A percentile compares a stretch with the other conserved stretches of the same genome.
Evolutionary conservation across 2,797 vertebrate genomes (phyloP).

Genomic region (Microctenopoma lineatum): DNA sequence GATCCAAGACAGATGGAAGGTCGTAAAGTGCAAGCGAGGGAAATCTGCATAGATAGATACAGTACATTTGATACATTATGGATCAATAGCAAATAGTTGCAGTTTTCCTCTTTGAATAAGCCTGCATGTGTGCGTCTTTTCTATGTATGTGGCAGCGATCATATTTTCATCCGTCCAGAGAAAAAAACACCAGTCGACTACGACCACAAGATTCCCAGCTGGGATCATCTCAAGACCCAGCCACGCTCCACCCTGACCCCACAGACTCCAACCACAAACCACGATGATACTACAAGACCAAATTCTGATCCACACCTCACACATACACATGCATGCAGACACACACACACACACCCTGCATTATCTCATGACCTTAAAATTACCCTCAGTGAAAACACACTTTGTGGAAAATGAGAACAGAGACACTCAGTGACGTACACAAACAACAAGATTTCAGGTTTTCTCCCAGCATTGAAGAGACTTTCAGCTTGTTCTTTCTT

Average conservation of each 20-base stretch:
- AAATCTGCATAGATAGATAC: too few species aligned
- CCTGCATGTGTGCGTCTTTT: conserved; percentile 7
- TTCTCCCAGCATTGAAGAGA: conserved; percentile 8
- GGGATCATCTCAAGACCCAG: conserved; percentile 55
- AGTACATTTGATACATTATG: too few species aligned
- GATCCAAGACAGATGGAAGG: conserved; percentile 18
- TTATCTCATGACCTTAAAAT: conserved; percentile 39
- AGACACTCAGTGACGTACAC: conserved; percentile 29
- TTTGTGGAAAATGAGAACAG: conserved; percentile 43
- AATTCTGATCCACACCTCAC: conserved; percentile 49
- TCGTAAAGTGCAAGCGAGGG: not conserved
- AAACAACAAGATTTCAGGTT: conserved; percentile 23
- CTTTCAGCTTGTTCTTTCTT: conserved; percentile 38
- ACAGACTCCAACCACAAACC: conserved; percentile 64
- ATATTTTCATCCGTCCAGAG: conserved; percentile 50
- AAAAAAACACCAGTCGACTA: conserved; percentile 52
- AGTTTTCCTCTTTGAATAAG: conserved; percentile 9
- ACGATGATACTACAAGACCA: conserved; percentile 60
- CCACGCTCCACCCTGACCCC: conserved; percentile 71
- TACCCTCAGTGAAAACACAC: conserved; percentile 46
- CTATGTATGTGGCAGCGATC: conserved; percentile 35
- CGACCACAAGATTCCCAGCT: conserved; percentile 67
- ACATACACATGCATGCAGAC: conserved; percentile 21
- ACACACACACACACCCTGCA: conserved; percentile 1
- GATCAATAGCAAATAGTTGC: not conserved